These are phyloP conservation scores for Vespertilio murinus DNA, from an alignment of 2,797 vertebrate genomes.

Conservation along the genomic window DNA sequence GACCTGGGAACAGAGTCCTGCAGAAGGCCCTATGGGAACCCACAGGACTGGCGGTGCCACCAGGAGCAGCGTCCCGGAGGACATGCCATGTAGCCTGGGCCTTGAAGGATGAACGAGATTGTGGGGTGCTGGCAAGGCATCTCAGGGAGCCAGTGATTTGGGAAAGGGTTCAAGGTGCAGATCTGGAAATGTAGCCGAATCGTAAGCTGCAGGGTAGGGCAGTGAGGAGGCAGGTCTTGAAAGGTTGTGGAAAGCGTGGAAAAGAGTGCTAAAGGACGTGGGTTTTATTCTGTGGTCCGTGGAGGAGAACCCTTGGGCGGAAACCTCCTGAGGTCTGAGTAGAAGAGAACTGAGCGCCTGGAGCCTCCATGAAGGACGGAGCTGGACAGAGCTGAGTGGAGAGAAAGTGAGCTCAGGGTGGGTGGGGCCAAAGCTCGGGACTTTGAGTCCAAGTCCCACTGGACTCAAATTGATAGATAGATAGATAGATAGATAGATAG, in stretches of 20 bases:
- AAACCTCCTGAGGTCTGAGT: not conserved
- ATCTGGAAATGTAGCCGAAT: not conserved
- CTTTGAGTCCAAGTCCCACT: not conserved
- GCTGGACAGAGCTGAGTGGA: not conserved
- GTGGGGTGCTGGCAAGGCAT: not conserved
- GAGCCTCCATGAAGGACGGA: accelerated
- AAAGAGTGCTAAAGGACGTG: not conserved
- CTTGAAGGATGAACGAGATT: not conserved
- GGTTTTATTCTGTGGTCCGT: not conserved
- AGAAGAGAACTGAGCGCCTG: not conserved
- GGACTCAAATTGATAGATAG: no score
- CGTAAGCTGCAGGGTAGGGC: not conserved
- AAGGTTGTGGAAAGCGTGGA: not conserved
- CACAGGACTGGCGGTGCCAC: no score
- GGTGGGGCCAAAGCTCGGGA: no score
- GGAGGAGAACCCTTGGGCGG: not conserved
- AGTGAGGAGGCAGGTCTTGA: not conserved
- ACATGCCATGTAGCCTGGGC: not conserved
- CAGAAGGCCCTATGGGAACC: not conserved
- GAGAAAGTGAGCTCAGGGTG: not conserved
- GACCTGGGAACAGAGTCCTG: not conserved
- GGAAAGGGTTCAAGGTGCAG: not conserved
- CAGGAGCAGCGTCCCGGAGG: not conserved
- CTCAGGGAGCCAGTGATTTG: not conserved
- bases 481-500: no score